phyloP scores from a whole-genome alignment of 2,113 vertebrate species.

The Hymenochirus boettgeri region DNA sequence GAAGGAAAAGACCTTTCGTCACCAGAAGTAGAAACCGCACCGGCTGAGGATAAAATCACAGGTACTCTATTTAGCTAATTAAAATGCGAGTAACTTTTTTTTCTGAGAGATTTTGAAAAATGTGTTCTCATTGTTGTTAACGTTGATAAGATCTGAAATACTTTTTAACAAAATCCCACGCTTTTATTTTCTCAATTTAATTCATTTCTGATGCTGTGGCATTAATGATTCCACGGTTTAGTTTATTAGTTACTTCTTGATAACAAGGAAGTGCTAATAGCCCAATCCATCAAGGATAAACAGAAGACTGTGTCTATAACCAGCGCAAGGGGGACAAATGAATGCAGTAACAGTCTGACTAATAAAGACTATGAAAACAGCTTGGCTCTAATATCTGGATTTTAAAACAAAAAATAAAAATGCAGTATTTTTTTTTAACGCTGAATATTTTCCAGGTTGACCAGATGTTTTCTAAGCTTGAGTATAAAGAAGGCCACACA shows the following conservation, averaged over 20 bases:
- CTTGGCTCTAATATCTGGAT: too few species aligned
- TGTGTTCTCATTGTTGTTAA: not conserved
- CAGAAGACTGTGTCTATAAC: too few species aligned
- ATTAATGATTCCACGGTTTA: constrained; percentile 33
- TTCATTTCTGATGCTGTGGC: constrained; percentile 19
- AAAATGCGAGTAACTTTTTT: not conserved
- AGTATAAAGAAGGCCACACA: too few species aligned
- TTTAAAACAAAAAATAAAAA: too few species aligned
- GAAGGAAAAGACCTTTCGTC: constrained; percentile 39
- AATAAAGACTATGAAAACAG: too few species aligned
- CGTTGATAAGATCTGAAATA: constrained; percentile 1
- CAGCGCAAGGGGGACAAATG: too few species aligned
- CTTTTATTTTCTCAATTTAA: constrained; percentile 20
- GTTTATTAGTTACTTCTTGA: constrained; percentile 36
- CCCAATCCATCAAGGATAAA: constrained; percentile 19
- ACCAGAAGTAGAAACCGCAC: constrained; percentile 45
- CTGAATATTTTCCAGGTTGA: too few species aligned
- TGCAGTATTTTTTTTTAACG: too few species aligned
- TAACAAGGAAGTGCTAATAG: constrained; percentile 35
- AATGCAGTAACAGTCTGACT: too few species aligned
- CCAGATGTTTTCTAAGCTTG: too few species aligned
- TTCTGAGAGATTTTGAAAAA: constrained; percentile 3
- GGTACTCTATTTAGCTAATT: constrained; percentile 33
- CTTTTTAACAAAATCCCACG: constrained; percentile 8
- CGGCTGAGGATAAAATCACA: constrained; percentile 58